Base-by-base conservation (phyloP, 2,797 vertebrate species). In the Typhlichthys subterraneus region DNA sequence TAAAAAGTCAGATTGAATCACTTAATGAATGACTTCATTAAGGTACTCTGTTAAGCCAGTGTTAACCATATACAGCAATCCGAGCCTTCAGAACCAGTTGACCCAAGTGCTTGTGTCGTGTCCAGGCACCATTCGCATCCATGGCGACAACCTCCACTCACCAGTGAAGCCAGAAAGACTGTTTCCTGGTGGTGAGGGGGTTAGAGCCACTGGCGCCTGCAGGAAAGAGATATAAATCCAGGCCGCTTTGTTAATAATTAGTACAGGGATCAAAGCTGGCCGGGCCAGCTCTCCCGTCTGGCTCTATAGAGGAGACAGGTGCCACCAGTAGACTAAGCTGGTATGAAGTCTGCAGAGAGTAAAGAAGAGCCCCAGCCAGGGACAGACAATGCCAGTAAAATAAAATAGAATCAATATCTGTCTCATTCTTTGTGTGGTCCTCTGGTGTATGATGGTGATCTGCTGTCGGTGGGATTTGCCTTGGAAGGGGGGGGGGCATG, bases 181-280 rank as follows among this genome's bases (percentile, higher is more conserved):
- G 72, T 76, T 75, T 85, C 82, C 80, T 81, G 63, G 65, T 79
- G 75, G 83, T 29, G 23, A 29, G 23, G 83, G 78, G 82, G 70
- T 77, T 53, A 57, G 82, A n/a, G 68, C 77, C 74, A 83, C 76
- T 87, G 90, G 88, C 87, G 88, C 90, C 89, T 89, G 80, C 75
- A 74, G 67, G 76, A 88, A 83, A 81, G 81, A 71, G 70, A 81
- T 75, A 85, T 87, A 93, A 92, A 92, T 91, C 89, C 89, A 57
- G 50, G 60, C 79, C 82, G 85, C 90, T 92, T 90, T 91, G 87
- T 87, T 86, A 91, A 87, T 90, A 92, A 93, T 93, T 93, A 93
- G 88, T 38, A 53, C n/a, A 51, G 82, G 91, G 91, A 92, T 93
- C 88, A 93, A 81, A 83, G 72, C 78, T 58, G 77, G 81, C 76